A percentile compares a stretch with the other conserved stretches of the same genome.
Conservation (phyloP, 2,888 invertebrate species). For the Bellardia bayeri region DNA sequence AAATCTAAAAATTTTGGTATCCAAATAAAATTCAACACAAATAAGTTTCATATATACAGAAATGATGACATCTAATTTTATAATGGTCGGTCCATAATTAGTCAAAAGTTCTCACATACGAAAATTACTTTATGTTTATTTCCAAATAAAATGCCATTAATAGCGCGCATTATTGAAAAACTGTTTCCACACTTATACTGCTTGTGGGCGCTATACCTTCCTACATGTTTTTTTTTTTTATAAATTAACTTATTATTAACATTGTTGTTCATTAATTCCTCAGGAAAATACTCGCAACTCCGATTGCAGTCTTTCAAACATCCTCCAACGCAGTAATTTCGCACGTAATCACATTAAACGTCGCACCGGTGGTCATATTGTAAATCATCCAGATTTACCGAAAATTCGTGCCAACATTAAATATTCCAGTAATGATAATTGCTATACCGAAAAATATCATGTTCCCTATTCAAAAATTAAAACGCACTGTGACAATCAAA, state of each 20-base stretch:
- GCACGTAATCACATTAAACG: slow-evolving; percentile 78
- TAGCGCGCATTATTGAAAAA: no score
- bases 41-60: no score
- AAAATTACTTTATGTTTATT: no score
- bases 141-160: no score
- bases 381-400: slow-evolving; percentile 80
- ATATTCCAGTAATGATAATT: slow-evolving; percentile 81
- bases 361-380: slow-evolving; percentile 77
- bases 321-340: slow-evolving; percentile 74
- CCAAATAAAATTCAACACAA: no score
- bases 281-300: slow-evolving; percentile 65
- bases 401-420: slow-evolving; percentile 83
- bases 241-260: background rate
- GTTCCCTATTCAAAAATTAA: slow-evolving; percentile 80
- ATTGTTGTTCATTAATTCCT: background rate
- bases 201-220: no score
- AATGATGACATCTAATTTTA: no score
- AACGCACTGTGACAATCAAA: slow-evolving; percentile 76
- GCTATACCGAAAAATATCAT: slow-evolving; percentile 77
- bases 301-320: slow-evolving; percentile 32
- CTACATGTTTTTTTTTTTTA: no score
- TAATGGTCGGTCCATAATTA: no score
- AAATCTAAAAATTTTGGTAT: no score
- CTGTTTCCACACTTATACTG: no score
- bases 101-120: no score